These are phyloP conservation scores for Lichenostomus cassidix DNA, from an alignment of 2,113 vertebrate genomes.

Conservation along the genomic window DNA sequence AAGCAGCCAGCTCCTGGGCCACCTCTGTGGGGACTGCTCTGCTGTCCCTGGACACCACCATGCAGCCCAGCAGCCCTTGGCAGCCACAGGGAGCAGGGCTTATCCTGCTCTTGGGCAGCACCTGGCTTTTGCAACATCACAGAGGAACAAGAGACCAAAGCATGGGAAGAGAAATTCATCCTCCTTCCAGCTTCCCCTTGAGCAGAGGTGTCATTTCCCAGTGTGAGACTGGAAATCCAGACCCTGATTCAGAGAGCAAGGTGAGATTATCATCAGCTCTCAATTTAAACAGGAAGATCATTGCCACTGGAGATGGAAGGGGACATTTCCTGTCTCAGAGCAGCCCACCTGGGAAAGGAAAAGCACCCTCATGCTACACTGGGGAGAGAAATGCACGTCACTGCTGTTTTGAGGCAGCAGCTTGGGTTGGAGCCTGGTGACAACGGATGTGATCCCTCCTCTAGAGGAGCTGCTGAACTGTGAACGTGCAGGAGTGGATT, in stretches of 20 bases:
- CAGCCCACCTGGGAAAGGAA: background rate
- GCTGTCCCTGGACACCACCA: accelerated
- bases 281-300: background rate
- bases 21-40: background rate
- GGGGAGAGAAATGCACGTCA: background rate
- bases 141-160: background rate
- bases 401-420: background rate
- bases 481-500: background rate
- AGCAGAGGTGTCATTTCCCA: background rate
- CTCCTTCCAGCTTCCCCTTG: background rate
- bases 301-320: background rate
- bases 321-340: background rate
- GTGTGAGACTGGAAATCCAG: background rate
- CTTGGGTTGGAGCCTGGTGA: background rate
- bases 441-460: background rate
- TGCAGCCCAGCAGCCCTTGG: background rate
- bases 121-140: background rate
- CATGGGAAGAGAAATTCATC: background rate
- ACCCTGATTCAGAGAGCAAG: accelerated
- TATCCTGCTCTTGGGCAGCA: background rate
- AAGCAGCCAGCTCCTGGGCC: background rate
- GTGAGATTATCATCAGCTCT: background rate
- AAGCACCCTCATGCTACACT: background rate
- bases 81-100: background rate
- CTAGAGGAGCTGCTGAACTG: conserved; percentile 3